Conservation (phyloP, 2,888 invertebrate genomes). For the Gisinianus flammeolus region DNA sequence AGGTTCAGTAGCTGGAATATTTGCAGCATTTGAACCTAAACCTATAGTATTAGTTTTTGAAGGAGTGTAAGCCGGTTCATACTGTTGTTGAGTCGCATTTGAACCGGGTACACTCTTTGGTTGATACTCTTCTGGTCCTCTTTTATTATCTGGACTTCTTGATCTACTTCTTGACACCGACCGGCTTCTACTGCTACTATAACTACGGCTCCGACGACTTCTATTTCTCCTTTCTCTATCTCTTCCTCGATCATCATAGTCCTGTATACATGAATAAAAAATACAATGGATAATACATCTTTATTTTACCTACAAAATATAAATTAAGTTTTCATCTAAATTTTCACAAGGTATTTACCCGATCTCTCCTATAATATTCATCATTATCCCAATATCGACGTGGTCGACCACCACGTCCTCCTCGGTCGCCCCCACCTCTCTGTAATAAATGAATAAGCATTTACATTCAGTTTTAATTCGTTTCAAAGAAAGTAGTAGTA, state of each 20-base stretch:
- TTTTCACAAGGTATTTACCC: too few relatives aligned
- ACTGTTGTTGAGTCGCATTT: slow-evolving; percentile 26
- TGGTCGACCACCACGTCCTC: slow-evolving; percentile 46
- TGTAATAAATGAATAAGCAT: too few relatives aligned
- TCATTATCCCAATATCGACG: slow-evolving; percentile 58
- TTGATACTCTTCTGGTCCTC: slow-evolving; percentile 48
- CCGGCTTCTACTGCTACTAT: slow-evolving; percentile 45
- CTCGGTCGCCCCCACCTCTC: slow-evolving; percentile 32
- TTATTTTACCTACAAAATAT: slow-evolving; percentile 7
- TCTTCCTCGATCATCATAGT: slow-evolving; percentile 49
- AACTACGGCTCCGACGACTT: slow-evolving; percentile 47
- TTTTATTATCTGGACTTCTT: slow-evolving; percentile 17
- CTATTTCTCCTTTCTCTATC: slow-evolving; percentile 43
- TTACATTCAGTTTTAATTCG: too few relatives aligned
- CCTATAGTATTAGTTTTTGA: slow-evolving; percentile 33
- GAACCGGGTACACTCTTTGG: slow-evolving; percentile 34
- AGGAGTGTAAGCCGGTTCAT: slow-evolving; percentile 49
- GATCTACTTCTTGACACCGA: slow-evolving; percentile 22
- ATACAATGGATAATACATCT: not conserved
- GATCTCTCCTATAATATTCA: slow-evolving; percentile 51
- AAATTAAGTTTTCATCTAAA: not conserved
- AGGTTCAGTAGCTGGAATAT: not conserved
- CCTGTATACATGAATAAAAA: slow-evolving; percentile 40
- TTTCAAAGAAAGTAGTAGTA: too few relatives aligned
- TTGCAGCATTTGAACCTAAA: not conserved